Conservation (phyloP, 2,888 invertebrate genomes). For the Cinara cedri region DNA sequence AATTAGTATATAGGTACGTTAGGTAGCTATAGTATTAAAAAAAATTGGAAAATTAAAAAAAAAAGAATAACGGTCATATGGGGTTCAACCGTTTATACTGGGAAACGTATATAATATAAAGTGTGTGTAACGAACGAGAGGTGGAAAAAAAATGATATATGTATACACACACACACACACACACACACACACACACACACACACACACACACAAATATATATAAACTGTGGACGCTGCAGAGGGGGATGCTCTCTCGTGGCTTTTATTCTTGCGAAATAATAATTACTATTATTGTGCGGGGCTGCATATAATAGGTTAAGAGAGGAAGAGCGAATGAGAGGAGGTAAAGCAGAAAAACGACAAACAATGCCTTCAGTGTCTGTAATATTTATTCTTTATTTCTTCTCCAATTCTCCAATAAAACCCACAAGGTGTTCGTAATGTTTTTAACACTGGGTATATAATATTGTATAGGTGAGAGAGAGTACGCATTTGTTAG, state of each 20-base stretch:
- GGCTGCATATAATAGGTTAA: no score
- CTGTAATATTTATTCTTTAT: constrained; percentile 47
- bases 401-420: no score
- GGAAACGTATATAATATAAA: background rate
- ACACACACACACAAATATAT: no score
- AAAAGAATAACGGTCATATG: background rate
- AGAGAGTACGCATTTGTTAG: no score
- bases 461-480: no score
- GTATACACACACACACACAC: background rate
- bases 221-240: background rate
- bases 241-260: constrained; percentile 25
- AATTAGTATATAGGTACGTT: no score
- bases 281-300: constrained; percentile 46
- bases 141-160: background rate
- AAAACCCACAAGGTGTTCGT: constrained; percentile 23
- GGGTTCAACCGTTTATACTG: no score
- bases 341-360: constrained; percentile 4
- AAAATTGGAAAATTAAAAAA: background rate
- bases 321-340: no score
- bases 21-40: no score
- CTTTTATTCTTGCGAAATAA: constrained; percentile 55
- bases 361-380: constrained; percentile 38
- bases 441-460: background rate
- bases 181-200: no score
- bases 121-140: background rate